A percentile compares a stretch with the other conserved stretches of the same genome.
These are phyloP conservation scores for Arion vulgaris DNA, from an alignment of 1,140 invertebrate genomes.

Conservation along the genomic window DNA sequence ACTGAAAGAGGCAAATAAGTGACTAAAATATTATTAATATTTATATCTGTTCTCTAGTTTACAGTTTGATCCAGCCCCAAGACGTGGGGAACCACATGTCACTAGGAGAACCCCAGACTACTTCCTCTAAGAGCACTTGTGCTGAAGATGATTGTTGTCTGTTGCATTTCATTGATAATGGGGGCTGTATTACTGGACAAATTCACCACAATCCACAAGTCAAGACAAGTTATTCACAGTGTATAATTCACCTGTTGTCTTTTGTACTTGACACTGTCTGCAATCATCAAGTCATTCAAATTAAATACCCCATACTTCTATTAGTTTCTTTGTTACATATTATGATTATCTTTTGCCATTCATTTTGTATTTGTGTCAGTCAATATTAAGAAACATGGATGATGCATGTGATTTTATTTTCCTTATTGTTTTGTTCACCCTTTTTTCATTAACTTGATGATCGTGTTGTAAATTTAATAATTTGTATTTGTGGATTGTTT, in stretches of 20 bases:
- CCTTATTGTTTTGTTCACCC: not conserved
- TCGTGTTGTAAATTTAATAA: not conserved
- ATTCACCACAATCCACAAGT: not conserved
- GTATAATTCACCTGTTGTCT: not conserved
- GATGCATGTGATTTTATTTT: not conserved
- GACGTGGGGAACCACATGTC: constrained; percentile 98
- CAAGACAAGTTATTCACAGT: not conserved
- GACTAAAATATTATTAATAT: too few relatives aligned
- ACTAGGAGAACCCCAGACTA: constrained; percentile 99
- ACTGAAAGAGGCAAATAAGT: too few relatives aligned
- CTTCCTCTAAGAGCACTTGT: constrained; percentile 86
- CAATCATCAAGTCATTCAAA: not conserved
- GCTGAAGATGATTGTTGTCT: not conserved
- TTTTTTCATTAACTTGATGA: not conserved
- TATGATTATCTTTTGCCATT: not conserved
- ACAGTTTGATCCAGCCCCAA: constrained; percentile 99
- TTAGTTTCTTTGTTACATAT: not conserved
- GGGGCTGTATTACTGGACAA: not conserved
- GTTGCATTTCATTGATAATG: not conserved
- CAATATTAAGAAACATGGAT: not conserved
- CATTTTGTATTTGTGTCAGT: not conserved
- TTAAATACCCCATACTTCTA: not conserved
- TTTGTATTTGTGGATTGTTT: not conserved
- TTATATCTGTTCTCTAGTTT: constrained; percentile 79
- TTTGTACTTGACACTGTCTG: not conserved